Evolutionary conservation across 2,888 invertebrate species (phyloP).

Genomic region (Timema cristinae): DNA sequence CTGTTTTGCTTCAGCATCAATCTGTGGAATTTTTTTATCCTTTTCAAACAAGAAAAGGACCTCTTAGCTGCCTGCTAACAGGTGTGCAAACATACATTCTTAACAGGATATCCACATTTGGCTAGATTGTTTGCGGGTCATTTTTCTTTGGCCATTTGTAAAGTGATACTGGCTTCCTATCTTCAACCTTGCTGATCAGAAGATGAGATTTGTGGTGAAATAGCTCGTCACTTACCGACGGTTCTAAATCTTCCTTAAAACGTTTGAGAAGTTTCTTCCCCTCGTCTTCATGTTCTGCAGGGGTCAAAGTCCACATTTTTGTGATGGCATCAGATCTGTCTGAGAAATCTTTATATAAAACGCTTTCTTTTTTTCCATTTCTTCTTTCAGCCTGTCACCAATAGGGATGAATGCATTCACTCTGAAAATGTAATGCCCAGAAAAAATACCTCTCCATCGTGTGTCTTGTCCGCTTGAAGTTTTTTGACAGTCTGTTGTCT

Average conservation of each 20-base stretch:
- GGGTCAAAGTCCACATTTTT: not conserved
- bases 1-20: not conserved
- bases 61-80: slow-evolving; percentile 4
- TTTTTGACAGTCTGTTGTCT: not conserved
- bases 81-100: slow-evolving; percentile 7
- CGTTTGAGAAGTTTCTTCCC: not conserved
- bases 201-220: not conserved
- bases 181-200: not conserved
- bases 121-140: not conserved
- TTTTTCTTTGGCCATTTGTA: not conserved
- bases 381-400: slow-evolving; percentile 1
- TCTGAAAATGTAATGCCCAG: not conserved
- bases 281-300: not conserved
- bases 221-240: not conserved
- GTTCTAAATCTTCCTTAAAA: slow-evolving; percentile 13
- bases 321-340: no score
- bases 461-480: slow-evolving; percentile 7
- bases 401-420: not conserved
- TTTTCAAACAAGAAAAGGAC: not conserved
- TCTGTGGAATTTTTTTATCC: slow-evolving; percentile 4
- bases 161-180: not conserved
- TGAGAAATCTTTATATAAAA: no score
- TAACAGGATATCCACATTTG: not conserved
- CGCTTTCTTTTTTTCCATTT: not conserved
- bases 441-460: not conserved